Base-by-base conservation (phyloP, 2,888 invertebrate genomes). In the Cheilosia soror region DNA sequence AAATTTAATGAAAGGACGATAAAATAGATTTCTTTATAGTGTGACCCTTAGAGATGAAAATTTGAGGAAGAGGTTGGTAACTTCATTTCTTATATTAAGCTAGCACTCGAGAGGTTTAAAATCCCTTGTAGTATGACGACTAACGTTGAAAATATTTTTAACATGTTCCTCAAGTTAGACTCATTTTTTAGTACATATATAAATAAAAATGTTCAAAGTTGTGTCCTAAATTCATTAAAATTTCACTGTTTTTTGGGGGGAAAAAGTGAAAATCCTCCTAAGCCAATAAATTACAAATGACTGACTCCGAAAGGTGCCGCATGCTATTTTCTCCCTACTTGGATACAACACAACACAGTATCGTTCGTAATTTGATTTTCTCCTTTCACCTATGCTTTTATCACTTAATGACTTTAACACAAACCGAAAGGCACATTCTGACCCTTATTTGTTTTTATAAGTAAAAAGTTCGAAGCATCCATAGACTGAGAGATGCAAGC, bases 331-430 rank as follows among this genome's bases (percentile, higher is more conserved):
- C 55, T 58, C 15, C 49, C 31, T 25, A 37, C 11, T 37, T 11
- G 57, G 33, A 20, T 33, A 65, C 37, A 27, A 63, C 51, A 51
- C 29, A 55, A 66, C 66, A 47, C 66, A 47, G 47, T 49, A 65
- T 78, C 40, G 37, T 53, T 75, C 42, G 63, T 81, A 76, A 81
- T 81, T 81, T 71, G 71, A 81, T 81, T 76, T 76, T 40, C 69
- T 76, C 44, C 76, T 81, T 76, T 81, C 69, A 81, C 81, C 81
- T 81, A 81, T 65, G 76, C 76, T 76, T 81, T 76, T 81, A 76
- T 71, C 76, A 81, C 81, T 81, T 76, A 76, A 81, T 76, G 81
- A 71, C 81, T 81, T 76, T 71, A 71, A 66, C 62, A 49, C 44
- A 68, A 63, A 55, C 5, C 49, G 44, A 63, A 79, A 68, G 53